phyloP scores from a whole-genome alignment of 2,113 vertebrate species.

The rabbit (Oryctolagus cuniculus) region mOryCun1.1 NC_091441.1:120618501-120619000 shows the following conservation, averaged over 20 bases:
- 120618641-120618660: background rate
- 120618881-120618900: too few relatives aligned
- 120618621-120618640: background rate
- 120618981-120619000: too few relatives aligned
- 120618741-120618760: background rate
- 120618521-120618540: slow-evolving; percentile 41
- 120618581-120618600: background rate
- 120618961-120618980: too few relatives aligned
- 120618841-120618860: background rate
- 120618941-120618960: too few relatives aligned
- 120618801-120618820: background rate
- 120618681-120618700: background rate
- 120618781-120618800: background rate
- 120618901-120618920: too few relatives aligned
- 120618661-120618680: background rate
- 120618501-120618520: slow-evolving; percentile 73
- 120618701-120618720: background rate
- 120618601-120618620: background rate
- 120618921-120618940: too few relatives aligned
- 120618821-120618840: background rate
- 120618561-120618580: slow-evolving; percentile 61
- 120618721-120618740: background rate
- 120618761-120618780: background rate
- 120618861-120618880: too few relatives aligned
- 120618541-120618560: slow-evolving; percentile 2